phyloP scores from a whole-genome alignment of 2,888 invertebrate genomes.

The Melanostoma mellinum region DNA sequence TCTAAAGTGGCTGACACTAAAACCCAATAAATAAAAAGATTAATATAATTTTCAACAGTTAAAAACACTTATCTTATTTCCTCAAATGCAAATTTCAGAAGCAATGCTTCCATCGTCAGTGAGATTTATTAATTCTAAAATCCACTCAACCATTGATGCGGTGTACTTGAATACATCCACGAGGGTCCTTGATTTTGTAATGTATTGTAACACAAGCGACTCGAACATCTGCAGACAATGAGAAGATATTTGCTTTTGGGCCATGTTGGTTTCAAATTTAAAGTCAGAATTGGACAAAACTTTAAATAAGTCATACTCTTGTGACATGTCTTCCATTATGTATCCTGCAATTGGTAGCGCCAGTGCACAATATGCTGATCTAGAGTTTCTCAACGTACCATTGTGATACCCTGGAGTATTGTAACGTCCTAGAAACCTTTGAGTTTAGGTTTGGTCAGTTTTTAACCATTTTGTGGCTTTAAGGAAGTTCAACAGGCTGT shows the following conservation, averaged over 20 bases:
- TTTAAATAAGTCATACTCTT: slow-evolving; percentile 92
- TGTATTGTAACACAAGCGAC: slow-evolving; percentile 92
- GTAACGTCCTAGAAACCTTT: no score
- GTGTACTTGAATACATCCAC: slow-evolving; percentile 94
- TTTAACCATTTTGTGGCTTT: no score
- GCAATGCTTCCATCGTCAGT: no score
- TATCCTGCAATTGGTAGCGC: slow-evolving; percentile 94
- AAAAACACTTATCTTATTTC: no score
- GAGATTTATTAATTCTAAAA: no score
- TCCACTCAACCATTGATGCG: slow-evolving; percentile 91
- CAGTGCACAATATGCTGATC: slow-evolving; percentile 96
- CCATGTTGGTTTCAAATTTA: slow-evolving; percentile 93
- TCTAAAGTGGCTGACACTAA: slow-evolving; percentile 88
- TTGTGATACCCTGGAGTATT: no score
- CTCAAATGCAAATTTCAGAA: no score
- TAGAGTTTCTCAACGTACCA: slow-evolving; percentile 93
- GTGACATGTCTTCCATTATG: slow-evolving; percentile 92
- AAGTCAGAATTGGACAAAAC: slow-evolving; percentile 95
- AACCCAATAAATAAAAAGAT: no score
- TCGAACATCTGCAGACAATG: slow-evolving; percentile 95
- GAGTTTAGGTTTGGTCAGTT: no score
- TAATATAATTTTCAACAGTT: no score
- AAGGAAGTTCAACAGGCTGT: no score
- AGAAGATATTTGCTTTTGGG: slow-evolving; percentile 94
- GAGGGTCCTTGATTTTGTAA: slow-evolving; percentile 92